Evolutionary conservation across 2,797 vertebrate species (phyloP).

Genomic region (Peromyscus nudipes): DNA sequence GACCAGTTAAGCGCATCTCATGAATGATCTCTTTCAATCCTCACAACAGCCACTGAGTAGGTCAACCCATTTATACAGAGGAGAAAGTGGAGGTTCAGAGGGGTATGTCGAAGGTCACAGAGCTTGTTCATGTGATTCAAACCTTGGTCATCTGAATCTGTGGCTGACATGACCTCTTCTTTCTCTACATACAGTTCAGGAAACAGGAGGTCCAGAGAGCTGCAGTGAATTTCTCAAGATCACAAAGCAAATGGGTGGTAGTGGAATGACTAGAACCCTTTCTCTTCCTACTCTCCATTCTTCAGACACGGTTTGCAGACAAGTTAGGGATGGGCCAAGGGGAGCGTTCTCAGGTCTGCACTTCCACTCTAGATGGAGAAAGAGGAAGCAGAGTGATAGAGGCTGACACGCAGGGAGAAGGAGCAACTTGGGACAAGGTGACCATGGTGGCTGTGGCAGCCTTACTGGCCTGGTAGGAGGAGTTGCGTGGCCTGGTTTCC

Average conservation of each 20-base stretch:
- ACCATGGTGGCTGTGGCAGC: constrained; percentile 34
- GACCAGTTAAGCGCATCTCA: not conserved
- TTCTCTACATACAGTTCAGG: not conserved
- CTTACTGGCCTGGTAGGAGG: constrained; percentile 75
- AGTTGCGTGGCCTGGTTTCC: constrained; percentile 80
- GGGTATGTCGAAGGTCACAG: not conserved
- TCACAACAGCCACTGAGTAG: not conserved
- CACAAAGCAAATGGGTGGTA: not conserved
- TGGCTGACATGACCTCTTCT: not conserved
- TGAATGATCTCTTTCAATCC: not conserved
- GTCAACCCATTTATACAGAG: not conserved
- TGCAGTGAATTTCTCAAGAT: constrained; percentile 34
- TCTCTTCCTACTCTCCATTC: not conserved
- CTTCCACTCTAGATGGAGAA: not conserved
- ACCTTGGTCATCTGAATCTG: not conserved
- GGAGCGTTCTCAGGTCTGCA: not conserved
- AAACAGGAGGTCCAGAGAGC: constrained; percentile 11
- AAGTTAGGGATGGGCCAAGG: not conserved
- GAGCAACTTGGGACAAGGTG: constrained; percentile 49
- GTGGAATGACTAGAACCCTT: not conserved
- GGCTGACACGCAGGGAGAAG: not conserved
- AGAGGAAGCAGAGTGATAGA: not conserved
- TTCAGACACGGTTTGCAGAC: constrained; percentile 9
- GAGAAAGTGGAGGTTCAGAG: constrained; percentile 46
- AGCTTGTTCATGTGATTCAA: not conserved